Evolutionary conservation across 2,888 invertebrate genomes (phyloP), one percentile per base, ranked within the genome.

Genomic region (Halocaridina rubra): DNA sequence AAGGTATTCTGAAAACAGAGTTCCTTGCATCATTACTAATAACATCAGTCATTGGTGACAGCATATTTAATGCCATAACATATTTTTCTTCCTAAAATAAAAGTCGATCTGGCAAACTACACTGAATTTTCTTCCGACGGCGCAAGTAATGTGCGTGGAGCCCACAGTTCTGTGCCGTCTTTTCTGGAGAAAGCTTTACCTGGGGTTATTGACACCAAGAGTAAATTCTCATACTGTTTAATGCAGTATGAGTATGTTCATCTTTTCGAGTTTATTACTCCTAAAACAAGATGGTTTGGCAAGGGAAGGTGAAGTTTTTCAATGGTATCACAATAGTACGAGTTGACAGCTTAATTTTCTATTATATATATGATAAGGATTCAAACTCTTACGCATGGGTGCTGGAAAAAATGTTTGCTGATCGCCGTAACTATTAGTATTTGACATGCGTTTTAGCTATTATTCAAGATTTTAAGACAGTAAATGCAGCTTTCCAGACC

Each of bases 201-300:
- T 19, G 39, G 74, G 29, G 24, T 84, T 29, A 61, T 61, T 24
- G 78, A 61, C 59, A 30, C 74, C 29, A 79, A 79, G 80, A 74
- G 24, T n/a, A 84, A 84, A 75, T 32, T 85, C n/a, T 75, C 84
- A 46, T 72, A 74, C 33, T 75, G 80, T 61, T 64, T 84, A 10
- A 80, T 80, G 46, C 74, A 46, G 24, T 85, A 10, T 59, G 76
- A 27, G n/a, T 69, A 13, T 75, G 80, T 61, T 57, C 67, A 10
- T 32, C 80, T 32, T 53, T 75, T 24, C 80, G 80, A 77, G 75
- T 74, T 74, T 19, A 74, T 74, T n/a, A 74, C 74, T n/a, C 39
- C 74, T 53, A 3, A 2, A 2, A 53, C 3, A 2, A 53, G 16
- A 2, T n/a, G n/a, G n/a, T n/a, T n/a, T n/a, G n/a, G n/a, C n/a